A percentile compares a stretch with the other conserved stretches of the same genome.
Evolutionary conservation across 2,888 invertebrate genomes (phyloP).

Genomic region (Agrotis segetum): DNA sequence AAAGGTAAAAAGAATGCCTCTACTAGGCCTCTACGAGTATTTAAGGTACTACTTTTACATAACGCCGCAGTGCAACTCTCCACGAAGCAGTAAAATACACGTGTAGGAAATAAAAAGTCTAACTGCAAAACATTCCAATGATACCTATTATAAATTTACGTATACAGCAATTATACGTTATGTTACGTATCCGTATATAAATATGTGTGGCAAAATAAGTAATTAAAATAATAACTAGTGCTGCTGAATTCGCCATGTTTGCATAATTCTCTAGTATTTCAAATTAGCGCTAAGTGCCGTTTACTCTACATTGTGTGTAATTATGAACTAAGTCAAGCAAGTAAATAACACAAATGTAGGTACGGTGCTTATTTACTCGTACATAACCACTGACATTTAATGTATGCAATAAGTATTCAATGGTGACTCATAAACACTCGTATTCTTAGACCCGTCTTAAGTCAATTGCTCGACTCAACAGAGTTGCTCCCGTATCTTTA

Average conservation of each 20-base stretch:
- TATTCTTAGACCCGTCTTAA: too few species aligned
- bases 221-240: constrained; percentile 49
- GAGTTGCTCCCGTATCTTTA: too few species aligned
- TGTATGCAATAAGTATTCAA: constrained; percentile 18
- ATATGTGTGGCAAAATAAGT: constrained; percentile 20
- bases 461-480: too few species aligned
- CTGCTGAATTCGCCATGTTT: constrained; percentile 23
- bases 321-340: constrained; percentile 42
- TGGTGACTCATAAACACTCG: neutral
- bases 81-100: neutral
- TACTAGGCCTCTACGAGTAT: too few species aligned
- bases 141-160: neutral
- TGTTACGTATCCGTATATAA: neutral
- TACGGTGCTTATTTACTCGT: constrained; percentile 23
- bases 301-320: constrained; percentile 34
- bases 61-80: too few species aligned
- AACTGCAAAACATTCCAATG: too few species aligned
- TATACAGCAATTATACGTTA: constrained; percentile 4
- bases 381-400: constrained; percentile 34
- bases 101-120: neutral
- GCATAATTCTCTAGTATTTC: constrained; percentile 47
- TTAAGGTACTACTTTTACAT: too few species aligned
- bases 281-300: constrained; percentile 43
- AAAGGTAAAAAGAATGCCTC: too few species aligned
- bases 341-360: constrained; percentile 22